phyloP scores from a whole-genome alignment of 2,888 invertebrate genomes.

The Parnassius smintheus region DNA sequence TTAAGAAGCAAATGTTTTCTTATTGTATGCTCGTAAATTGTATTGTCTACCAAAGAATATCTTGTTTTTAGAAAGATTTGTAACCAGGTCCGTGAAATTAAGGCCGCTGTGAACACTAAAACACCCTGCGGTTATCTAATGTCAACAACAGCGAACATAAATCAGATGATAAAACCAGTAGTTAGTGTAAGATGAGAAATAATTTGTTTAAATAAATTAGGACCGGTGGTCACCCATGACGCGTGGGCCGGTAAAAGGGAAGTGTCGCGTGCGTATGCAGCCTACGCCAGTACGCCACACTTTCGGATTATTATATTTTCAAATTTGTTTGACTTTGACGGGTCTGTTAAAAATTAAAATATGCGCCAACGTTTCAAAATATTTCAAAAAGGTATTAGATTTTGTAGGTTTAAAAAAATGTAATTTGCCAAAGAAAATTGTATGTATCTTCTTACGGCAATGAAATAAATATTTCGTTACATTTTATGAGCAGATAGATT shows the following conservation, averaged over 20 bases:
- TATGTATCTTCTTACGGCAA: too few species aligned
- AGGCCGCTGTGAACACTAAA: slow-evolving; percentile 18
- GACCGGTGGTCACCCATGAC: slow-evolving; percentile 43
- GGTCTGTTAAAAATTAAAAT: slow-evolving; percentile 50
- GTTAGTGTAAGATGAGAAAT: slow-evolving; percentile 63
- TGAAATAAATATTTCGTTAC: too few species aligned
- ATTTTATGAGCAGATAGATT: too few species aligned
- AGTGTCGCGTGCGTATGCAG: slow-evolving; percentile 62
- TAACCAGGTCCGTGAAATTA: slow-evolving; percentile 14
- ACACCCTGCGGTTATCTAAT: slow-evolving; percentile 24
- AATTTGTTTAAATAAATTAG: slow-evolving; percentile 71
- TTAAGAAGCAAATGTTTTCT: not conserved
- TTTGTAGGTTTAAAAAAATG: too few species aligned
- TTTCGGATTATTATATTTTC: slow-evolving; percentile 56
- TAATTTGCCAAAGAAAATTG: too few species aligned
- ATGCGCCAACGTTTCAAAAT: slow-evolving; percentile 36
- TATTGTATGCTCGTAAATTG: slow-evolving; percentile 5
- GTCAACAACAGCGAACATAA: slow-evolving; percentile 26
- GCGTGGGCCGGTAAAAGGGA: slow-evolving; percentile 65
- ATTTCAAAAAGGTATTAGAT: too few species aligned
- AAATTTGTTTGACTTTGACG: slow-evolving; percentile 40
- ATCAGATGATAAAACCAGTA: slow-evolving; percentile 54
- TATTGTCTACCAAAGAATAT: slow-evolving; percentile 2
- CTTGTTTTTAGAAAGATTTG: slow-evolving; percentile 15
- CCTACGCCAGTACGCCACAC: slow-evolving; percentile 69